These are phyloP conservation scores for Lepidocyrtinus sp. DNA, from an alignment of 2,888 invertebrate genomes.

Conservation along the genomic window DNA sequence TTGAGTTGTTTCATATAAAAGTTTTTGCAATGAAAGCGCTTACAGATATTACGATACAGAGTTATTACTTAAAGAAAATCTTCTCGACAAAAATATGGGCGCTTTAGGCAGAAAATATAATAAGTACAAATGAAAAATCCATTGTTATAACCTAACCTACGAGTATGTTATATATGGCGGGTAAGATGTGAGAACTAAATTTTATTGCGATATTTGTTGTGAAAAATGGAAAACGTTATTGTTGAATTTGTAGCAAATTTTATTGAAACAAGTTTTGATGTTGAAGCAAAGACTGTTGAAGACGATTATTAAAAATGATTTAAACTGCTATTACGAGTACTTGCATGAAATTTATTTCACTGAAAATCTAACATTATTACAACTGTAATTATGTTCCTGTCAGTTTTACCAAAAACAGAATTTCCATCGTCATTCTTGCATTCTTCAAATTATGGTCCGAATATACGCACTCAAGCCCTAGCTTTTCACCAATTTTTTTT, in stretches of 20 bases:
- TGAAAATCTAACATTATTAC: slow-evolving; percentile 26
- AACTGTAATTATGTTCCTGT: slow-evolving; percentile 13
- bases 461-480: slow-evolving; percentile 53
- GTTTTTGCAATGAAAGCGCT: slow-evolving; percentile 19
- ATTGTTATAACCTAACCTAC: slow-evolving; percentile 11
- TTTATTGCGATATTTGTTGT: slow-evolving; percentile 35
- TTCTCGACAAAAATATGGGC: background rate
- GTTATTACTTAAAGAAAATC: background rate
- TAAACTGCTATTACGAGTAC: background rate
- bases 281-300: slow-evolving; percentile 51
- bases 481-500: slow-evolving; percentile 34
- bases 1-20: background rate
- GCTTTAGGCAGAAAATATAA: background rate
- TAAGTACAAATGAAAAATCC: slow-evolving; percentile 16
- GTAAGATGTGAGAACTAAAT: background rate
- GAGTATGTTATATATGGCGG: background rate
- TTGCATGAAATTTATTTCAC: background rate
- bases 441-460: slow-evolving; percentile 41
- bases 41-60: slow-evolving; percentile 12
- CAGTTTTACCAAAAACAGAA: background rate
- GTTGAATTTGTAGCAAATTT: slow-evolving; percentile 58
- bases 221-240: slow-evolving; percentile 26
- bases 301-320: slow-evolving; percentile 17
- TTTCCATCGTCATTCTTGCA: slow-evolving; percentile 37
- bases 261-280: slow-evolving; percentile 30